Evolutionary conservation across 23 tunicate genomes (phyloP), one percentile per base, ranked within the genome.

Genomic region (Botrylloides violaceus): DNA sequence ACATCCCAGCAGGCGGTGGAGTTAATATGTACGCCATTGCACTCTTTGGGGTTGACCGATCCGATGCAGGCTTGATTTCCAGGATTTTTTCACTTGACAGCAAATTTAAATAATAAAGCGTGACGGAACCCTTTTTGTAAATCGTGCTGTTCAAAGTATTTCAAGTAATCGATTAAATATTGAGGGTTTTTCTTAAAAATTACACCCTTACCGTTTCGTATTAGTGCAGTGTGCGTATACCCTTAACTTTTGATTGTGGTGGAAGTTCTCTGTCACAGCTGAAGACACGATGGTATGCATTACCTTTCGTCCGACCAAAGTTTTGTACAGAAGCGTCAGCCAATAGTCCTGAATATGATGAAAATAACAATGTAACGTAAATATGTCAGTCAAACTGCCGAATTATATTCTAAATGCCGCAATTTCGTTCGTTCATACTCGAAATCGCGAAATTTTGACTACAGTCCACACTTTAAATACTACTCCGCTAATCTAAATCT

Each of bases 331-430:
- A n/a, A 83, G 38, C 21, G 97, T 90, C 55, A 90, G 55, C 97
- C 97, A 90, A 74, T 90, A 90, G 61, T 90, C 97, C 97, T 90
- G 56, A 43, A 58, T n/a, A n/a, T n/a, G n/a, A n/a, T n/a, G n/a
- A n/a, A n/a, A n/a, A n/a, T n/a, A n/a, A n/a, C n/a, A n/a, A n/a
- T n/a, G n/a, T n/a, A n/a, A n/a, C n/a, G n/a, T n/a, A n/a, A n/a
- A n/a, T n/a, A n/a, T n/a, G n/a, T n/a, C n/a, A n/a, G n/a, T n/a
- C n/a, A n/a, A n/a, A n/a, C n/a, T n/a, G n/a, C n/a, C n/a, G n/a
- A n/a, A n/a, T n/a, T n/a, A n/a, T n/a, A n/a, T n/a, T n/a, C n/a
- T n/a, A n/a, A n/a, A n/a, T n/a, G n/a, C n/a, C n/a, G n/a, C n/a
- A n/a, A n/a, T n/a, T n/a, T n/a, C n/a, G n/a, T n/a, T n/a, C n/a